phyloP scores from a whole-genome alignment of 2,797 vertebrate species.

The Lutjanus campechanus region DNA sequence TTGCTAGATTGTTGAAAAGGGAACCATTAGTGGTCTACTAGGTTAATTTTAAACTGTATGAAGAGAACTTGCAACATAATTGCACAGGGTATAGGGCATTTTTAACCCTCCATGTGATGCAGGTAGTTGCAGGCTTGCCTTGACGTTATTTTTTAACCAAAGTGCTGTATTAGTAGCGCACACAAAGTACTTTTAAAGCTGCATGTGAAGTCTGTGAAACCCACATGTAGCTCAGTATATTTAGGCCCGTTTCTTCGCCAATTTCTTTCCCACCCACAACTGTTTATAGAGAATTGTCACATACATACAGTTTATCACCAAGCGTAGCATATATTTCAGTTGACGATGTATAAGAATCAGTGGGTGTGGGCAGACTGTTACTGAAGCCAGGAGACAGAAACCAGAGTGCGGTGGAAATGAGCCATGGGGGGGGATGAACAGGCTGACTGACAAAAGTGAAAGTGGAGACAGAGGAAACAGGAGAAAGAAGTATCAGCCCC shows the following conservation, averaged over 20 bases:
- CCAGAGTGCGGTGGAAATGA: conserved; percentile 25
- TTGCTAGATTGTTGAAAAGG: background rate
- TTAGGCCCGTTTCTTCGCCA: background rate
- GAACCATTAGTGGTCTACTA: background rate
- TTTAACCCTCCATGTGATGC: background rate
- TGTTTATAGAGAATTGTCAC: conserved; percentile 18
- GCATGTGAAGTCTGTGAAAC: conserved; percentile 18
- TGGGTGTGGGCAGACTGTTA: background rate
- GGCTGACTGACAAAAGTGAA: conserved; percentile 52
- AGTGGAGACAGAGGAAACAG: conserved; percentile 64
- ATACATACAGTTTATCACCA: conserved; percentile 3
- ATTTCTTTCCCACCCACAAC: conserved; percentile 11
- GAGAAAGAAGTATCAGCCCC: conserved; percentile 62
- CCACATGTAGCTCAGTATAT: background rate
- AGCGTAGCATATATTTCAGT: conserved; percentile 25
- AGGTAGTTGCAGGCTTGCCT: background rate
- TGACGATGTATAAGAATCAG: background rate
- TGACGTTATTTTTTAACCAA: conserved; percentile 11
- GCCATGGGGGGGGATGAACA: conserved; percentile 8
- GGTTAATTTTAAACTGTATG: conserved; percentile 11
- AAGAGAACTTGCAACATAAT: conserved; percentile 6
- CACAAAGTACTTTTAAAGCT: conserved; percentile 5
- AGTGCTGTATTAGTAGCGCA: background rate
- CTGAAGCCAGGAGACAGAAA: conserved; percentile 14
- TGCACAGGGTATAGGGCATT: background rate